phyloP scores from a whole-genome alignment of 1,140 invertebrate genomes.

The Tetragonula clypearis region DNA sequence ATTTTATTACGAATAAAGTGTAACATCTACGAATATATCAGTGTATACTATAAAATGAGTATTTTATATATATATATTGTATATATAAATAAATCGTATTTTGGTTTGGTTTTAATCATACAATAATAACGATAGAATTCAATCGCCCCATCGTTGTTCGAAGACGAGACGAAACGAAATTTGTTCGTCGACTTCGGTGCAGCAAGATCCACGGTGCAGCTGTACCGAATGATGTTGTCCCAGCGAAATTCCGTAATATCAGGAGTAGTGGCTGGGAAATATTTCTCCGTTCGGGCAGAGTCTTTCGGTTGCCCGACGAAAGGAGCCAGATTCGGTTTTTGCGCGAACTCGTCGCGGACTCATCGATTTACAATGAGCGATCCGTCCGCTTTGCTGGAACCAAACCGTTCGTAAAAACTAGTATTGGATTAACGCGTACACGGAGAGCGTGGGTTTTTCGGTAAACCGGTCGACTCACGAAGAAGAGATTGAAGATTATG shows the following conservation, averaged over 20 bases:
- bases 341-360: constrained; percentile 25
- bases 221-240: constrained; percentile 62
- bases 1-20: no score
- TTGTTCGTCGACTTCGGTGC: constrained; percentile 56
- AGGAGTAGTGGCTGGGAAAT: constrained; percentile 45
- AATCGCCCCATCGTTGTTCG: background rate
- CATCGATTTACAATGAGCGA: constrained; percentile 66
- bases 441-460: constrained; percentile 56
- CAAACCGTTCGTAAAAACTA: constrained; percentile 56
- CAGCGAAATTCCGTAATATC: constrained; percentile 59
- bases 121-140: background rate
- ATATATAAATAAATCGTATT: no score
- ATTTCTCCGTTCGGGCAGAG: constrained; percentile 52
- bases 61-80: no score
- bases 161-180: constrained; percentile 53
- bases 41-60: no score
- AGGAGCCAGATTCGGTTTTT: constrained; percentile 57
- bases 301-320: constrained; percentile 28
- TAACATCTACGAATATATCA: no score
- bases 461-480: constrained; percentile 35
- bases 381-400: constrained; percentile 43
- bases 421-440: constrained; percentile 68
- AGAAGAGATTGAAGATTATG: constrained; percentile 58
- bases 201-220: constrained; percentile 50
- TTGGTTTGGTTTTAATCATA: background rate